Base-by-base conservation (phyloP, 1,140 invertebrate genomes). In the Brachionus paranguensis region DNA sequence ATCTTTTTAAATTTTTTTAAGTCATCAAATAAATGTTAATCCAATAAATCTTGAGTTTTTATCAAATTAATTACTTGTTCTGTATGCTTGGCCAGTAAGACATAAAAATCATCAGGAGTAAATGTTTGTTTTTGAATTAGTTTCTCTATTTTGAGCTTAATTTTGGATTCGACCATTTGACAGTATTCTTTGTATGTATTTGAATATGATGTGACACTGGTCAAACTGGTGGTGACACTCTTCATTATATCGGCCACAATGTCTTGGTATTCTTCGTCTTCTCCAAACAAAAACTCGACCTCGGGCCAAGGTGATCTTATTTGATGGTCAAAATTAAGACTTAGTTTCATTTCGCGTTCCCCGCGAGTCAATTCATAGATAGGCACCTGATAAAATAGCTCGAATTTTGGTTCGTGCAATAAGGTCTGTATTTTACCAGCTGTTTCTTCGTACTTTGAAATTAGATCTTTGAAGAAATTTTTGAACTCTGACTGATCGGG, bases 91-190 rank as follows among this genome's bases (percentile, higher is more conserved):
- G 86, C 64, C 12, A 89, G 85, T 10, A 89, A 86, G 81, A 88
- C 87, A 33, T 86, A 87, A 78, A 89, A 89, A 29, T 89, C 87
- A 55, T 89, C 89, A 64, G 89, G 87, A 8, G 87, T 85, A 87
- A 88, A 89, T 10, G 85, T 84, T 78, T 86, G 86, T 60, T 85
- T 86, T 4, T 86, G 70, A 86, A 89, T 88, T 0, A 86, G 87
- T 11, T 86, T 87, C 17, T 87, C 87, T 4, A 89, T 87, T 84
- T 89, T 85, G 60, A 89, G 83, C 20, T 85, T 84, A 20, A 86
- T 85, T 17, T 86, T 86, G 55, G 88, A 86, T 55, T 89, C 87
- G 27, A 89, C 89, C 89, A 89, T 89, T 24, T 85, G 68, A 86
- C 88, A 89, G 78, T 87, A 89, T 79, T 87, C 85, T 29, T 87